These are phyloP conservation scores for Eupeodes latifasciatus DNA, from an alignment of 2,888 invertebrate genomes.

Conservation along the genomic window DNA sequence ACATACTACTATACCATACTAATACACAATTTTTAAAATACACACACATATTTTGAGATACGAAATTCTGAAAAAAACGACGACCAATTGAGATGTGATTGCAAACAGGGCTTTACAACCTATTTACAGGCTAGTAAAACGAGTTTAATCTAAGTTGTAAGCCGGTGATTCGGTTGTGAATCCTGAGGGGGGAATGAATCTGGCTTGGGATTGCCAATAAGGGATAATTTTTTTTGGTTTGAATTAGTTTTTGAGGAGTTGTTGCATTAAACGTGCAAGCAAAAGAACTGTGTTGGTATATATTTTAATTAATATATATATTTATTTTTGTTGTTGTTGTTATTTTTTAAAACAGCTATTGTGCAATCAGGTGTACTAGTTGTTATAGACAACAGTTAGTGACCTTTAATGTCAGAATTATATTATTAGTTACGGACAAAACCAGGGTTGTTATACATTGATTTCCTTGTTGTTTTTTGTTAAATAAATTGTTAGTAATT, in stretches of 20 bases:
- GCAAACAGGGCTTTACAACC: conserved; percentile 84
- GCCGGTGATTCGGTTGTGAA: conserved; percentile 62
- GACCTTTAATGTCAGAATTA: conserved; percentile 64
- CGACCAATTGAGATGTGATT: conserved; percentile 78
- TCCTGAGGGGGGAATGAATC: conserved; percentile 17
- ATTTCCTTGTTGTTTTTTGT: conserved; percentile 22
- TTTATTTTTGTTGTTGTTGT: background rate
- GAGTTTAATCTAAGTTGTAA: conserved; percentile 80
- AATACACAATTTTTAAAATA: conserved; percentile 44
- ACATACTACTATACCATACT: conserved; percentile 58
- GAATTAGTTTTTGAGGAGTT: conserved; percentile 26
- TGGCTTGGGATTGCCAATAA: conserved; percentile 33
- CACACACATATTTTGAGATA: conserved; percentile 80
- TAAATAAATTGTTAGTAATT: conserved; percentile 51
- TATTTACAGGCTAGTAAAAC: conserved; percentile 84
- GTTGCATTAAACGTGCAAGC: conserved; percentile 68
- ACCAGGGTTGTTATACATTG: conserved; percentile 65
- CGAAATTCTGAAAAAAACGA: conserved; percentile 83
- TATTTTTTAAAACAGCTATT: conserved; percentile 59
- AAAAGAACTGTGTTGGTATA: conserved; percentile 48
- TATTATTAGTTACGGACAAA: conserved; percentile 56
- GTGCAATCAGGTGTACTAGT: conserved; percentile 70
- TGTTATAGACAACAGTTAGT: conserved; percentile 70
- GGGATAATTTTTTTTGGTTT: conserved; percentile 25
- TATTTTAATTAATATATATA: background rate